Percentiles rank a stretch among this genome's conserved stretches.
phyloP scores from a whole-genome alignment of 2,113 vertebrate species.

The Bubalus kerabau region DNA sequence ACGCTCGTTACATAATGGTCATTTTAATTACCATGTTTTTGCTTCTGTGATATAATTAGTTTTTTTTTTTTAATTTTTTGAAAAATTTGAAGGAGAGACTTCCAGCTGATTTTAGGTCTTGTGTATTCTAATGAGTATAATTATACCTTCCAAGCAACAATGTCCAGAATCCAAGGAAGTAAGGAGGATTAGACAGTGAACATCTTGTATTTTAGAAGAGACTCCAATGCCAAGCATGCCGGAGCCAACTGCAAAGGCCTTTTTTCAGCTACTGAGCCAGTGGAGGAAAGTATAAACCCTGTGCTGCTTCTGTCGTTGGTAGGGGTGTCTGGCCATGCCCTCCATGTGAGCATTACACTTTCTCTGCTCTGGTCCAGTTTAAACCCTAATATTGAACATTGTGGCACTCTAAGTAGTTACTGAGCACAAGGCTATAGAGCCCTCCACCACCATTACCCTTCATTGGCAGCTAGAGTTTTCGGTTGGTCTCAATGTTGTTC shows the following conservation, averaged over 20 bases:
- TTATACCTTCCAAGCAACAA: conserved; percentile 46
- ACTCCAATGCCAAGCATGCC: background rate
- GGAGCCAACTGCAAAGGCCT: background rate
- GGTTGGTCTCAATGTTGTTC: conserved; percentile 2
- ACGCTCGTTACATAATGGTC: conserved; percentile 42
- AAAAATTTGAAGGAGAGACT: conserved; percentile 27
- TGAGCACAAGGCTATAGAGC: conserved; percentile 4
- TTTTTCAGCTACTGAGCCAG: background rate
- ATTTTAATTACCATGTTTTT: conserved; percentile 66
- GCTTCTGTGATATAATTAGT: conserved; percentile 59
- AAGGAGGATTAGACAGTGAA: conserved; percentile 23
- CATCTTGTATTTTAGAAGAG: conserved; percentile 24
- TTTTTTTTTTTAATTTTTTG: background rate
- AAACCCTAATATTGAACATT: background rate
- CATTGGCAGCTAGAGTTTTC: conserved; percentile 13
- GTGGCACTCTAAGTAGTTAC: background rate
- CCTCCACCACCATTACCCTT: background rate
- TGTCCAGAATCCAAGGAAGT: conserved; percentile 52
- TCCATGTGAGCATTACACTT: background rate
- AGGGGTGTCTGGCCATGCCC: background rate
- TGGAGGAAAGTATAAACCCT: background rate
- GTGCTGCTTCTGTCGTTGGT: background rate
- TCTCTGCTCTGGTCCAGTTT: background rate
- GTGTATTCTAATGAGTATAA: conserved; percentile 57
- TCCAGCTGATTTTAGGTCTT: conserved; percentile 61